A percentile compares a stretch with the other conserved stretches of the same genome.
Evolutionary conservation across 2,113 vertebrate genomes (phyloP).

Genomic region (Noturus placidus): DNA sequence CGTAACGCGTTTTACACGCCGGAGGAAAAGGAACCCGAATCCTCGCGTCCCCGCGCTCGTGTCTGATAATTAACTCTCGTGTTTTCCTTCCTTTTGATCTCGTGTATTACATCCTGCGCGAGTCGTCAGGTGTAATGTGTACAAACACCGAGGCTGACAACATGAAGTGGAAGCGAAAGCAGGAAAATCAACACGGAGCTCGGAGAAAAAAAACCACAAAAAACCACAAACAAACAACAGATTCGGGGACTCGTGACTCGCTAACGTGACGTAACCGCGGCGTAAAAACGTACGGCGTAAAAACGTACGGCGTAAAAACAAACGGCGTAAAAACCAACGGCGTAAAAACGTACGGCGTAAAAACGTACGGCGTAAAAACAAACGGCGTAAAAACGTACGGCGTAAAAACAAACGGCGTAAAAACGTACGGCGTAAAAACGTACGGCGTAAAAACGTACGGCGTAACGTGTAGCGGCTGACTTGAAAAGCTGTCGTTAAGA

Average conservation of each 20-base stretch:
- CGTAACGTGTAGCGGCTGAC: neutral
- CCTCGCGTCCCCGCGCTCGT: neutral
- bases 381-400: neutral
- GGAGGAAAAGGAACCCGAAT: neutral
- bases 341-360: too few species aligned
- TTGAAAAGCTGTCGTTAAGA: neutral
- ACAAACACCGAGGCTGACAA: neutral
- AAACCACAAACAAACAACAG: too few species aligned
- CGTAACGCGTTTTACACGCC: neutral
- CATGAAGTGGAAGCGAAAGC: neutral
- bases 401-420: too few species aligned
- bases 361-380: too few species aligned
- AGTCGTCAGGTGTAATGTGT: neutral
- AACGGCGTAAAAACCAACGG: neutral
- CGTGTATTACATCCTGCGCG: neutral
- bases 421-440: neutral
- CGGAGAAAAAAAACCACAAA: neutral
- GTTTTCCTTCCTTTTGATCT: constrained; percentile 24
- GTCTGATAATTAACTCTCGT: constrained; percentile 30
- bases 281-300: too few species aligned
- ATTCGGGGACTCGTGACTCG: neutral
- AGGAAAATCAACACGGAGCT: neutral
- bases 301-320: neutral
- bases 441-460: too few species aligned
- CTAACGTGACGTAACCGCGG: neutral